Evolutionary conservation across 2,888 invertebrate species (phyloP), one percentile per base, ranked within the genome.

Genomic region (Scrobipalpa atriplicella): DNA sequence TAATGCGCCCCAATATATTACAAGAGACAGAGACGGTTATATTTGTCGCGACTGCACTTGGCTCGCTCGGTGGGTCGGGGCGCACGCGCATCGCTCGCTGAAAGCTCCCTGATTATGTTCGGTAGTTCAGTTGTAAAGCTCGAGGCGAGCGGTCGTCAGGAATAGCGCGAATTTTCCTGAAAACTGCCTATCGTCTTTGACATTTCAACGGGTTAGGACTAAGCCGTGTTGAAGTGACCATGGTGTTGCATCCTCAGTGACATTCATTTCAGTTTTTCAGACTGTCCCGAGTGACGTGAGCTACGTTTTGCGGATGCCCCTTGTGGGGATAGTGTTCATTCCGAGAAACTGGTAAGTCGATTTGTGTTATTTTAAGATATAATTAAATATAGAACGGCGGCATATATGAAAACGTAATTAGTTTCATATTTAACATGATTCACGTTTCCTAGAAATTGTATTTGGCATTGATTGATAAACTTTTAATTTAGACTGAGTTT

Each of bases 331-430:
- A 81, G 80, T 78, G 73, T 78, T 79, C 76, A 80, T 87, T 85
- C 84, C 79, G 71, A 78, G 85, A 83, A 84, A 77, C 78, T 84
- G 90, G 92, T 92, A 85, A 89, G 92, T 74, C 69, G 80, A 84
- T 84, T 86, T 85, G 83, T 85, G 85, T 89, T 92, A 90, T 91
- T 90, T 90, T 89, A 80, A 84, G 87, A 82, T 86, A 83, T 87
- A 89, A 90, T 91, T 92, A 90, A 89, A 90, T 90, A 85, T 92
- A 92, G 91, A 86, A 82, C 83, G 80, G 78, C 79, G 80, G 81
- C 76, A 80, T 89, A 86, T 83, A 86, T 86, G 86, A 86, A 87
- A 88, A 85, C 81, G 84, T 87, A 89, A 90, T 91, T 90, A 89
- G 86, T 87, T 83, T 81, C 83, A 85, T 85, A 84, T 84, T 80